These are phyloP conservation scores for Hipposideros larvatus DNA, from an alignment of 2,797 vertebrate species.

Conservation along the genomic window DNA sequence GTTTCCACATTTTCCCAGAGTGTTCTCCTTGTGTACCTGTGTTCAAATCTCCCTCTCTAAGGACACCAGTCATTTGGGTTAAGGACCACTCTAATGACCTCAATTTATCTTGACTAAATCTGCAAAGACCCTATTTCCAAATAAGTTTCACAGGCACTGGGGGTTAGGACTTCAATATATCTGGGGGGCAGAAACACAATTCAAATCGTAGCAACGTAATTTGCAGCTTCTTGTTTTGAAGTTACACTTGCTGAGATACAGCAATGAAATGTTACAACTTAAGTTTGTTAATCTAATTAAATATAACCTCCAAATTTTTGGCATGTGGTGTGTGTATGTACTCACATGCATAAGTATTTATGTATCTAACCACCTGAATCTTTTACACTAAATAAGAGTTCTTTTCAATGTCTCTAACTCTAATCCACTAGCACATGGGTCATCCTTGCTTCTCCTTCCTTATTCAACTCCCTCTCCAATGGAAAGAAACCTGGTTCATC, in stretches of 20 bases:
- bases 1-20: background rate
- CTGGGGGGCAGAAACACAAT: background rate
- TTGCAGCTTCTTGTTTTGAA: conserved; percentile 1
- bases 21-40: background rate
- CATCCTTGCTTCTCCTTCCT: background rate
- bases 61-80: background rate
- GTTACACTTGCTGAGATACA: background rate
- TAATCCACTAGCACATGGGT: too few species aligned
- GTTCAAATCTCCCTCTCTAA: background rate
- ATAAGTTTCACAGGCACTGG: background rate
- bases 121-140: background rate
- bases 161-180: background rate
- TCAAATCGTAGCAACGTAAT: background rate
- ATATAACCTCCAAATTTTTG: background rate
- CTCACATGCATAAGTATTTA: background rate
- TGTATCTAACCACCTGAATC: background rate
- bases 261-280: background rate
- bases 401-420: background rate
- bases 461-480: background rate
- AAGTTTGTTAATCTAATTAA: background rate
- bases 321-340: background rate
- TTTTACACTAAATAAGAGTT: background rate
- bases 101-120: background rate
- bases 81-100: background rate
- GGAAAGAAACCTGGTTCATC: background rate